A percentile compares a stretch with the other conserved stretches of the same genome.
These are phyloP conservation scores for Portevinia maculata DNA, from an alignment of 2,888 invertebrate species.

Conservation along the genomic window DNA sequence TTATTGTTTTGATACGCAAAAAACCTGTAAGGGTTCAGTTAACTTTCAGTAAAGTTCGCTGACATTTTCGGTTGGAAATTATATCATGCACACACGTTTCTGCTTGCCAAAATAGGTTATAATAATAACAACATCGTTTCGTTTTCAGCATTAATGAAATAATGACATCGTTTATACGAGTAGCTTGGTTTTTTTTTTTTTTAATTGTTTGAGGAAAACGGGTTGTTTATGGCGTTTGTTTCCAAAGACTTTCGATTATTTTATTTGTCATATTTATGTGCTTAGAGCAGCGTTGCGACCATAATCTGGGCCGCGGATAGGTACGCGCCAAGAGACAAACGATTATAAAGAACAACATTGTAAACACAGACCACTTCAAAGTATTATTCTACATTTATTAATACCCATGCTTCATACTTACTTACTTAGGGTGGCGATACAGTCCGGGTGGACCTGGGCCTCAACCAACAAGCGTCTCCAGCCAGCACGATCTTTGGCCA, in stretches of 20 bases:
- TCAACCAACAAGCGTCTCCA: too few species aligned
- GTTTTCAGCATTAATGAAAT: conserved; percentile 24
- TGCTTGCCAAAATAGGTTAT: neutral
- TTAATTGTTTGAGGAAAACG: conserved; percentile 4
- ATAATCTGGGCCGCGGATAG: too few species aligned
- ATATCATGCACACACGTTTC: conserved; percentile 26
- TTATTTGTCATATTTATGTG: too few species aligned
- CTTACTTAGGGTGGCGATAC: too few species aligned
- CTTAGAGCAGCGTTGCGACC: too few species aligned
- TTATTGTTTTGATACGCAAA: conserved; percentile 46
- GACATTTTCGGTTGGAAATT: conserved; percentile 45
- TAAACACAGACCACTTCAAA: too few species aligned
- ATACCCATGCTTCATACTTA: too few species aligned
- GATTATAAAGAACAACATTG: too few species aligned
- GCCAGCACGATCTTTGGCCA: too few species aligned
- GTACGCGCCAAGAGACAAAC: too few species aligned
- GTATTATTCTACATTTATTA: too few species aligned
- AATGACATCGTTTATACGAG: conserved; percentile 28
- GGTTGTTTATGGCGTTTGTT: neutral
- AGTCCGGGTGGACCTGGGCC: too few species aligned
- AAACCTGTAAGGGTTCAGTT: conserved; percentile 41
- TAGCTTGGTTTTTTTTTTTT: conserved; percentile 14
- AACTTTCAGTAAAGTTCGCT: conserved; percentile 55
- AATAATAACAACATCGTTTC: neutral
- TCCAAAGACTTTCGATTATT: neutral